Evolutionary conservation across 2,888 invertebrate genomes (phyloP), one percentile per base, ranked within the genome.

Genomic region (Sesamia inferens): DNA sequence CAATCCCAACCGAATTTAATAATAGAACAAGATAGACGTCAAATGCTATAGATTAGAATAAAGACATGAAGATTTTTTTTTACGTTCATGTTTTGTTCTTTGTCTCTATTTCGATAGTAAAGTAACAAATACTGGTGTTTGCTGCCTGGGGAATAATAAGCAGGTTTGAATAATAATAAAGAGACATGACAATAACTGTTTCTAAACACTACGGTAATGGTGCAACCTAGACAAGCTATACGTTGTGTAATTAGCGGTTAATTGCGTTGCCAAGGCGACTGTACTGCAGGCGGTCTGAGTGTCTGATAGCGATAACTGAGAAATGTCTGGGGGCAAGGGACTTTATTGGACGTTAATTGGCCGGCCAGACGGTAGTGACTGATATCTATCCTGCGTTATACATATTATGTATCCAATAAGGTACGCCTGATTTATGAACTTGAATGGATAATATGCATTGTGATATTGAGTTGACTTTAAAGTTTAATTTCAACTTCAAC

Each of bases 261-360:
- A 91, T 88, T 88, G 85, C 84, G 91, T 92, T 91, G 88, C 90
- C 89, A 92, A 90, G 92, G 91, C 91, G 86, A 92, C 90, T 84
- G 84, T 85, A 83, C 71, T 86, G 87, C 85, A 62, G 79, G 72
- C 54, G 84, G 86, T 86, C 87, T 87, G 87, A 80, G 80, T 83
- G 87, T 85, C 87, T 88, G 92, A 91, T 92, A 90, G 86, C 88
- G 89, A 91, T 91, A 92, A 89, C 88, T 85, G 87, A 90, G 87
- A 89, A 88, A 92, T 87, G 91, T 92, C 92, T 92, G 92, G 89
- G 91, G 91, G 92, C 92, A 92, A 92, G 88, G 90, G 92, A 90
- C 91, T 92, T 89, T 90, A 93, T 94, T 93, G 92, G 85, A 92
- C 89, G 88, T 88, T 94, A 94, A 95, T 95, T 94, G 94, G 90